A percentile compares a stretch with the other conserved stretches of the same genome.
Conservation (phyloP, 2,797 vertebrate genomes). For the Morelia viridis region DNA sequence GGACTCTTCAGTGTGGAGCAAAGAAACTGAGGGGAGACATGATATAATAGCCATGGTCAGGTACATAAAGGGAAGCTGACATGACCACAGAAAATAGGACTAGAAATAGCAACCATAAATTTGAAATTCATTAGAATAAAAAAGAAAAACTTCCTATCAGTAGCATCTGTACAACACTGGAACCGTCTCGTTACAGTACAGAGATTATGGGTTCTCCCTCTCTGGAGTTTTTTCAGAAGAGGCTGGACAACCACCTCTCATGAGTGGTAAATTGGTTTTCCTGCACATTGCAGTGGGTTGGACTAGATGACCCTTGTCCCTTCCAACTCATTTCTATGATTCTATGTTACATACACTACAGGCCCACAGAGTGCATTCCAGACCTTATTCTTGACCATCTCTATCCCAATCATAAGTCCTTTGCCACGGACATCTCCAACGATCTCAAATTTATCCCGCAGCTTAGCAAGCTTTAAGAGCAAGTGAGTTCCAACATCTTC, state of each 20-base stretch:
- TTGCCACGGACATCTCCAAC: slow-evolving; percentile 95
- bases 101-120: not conserved
- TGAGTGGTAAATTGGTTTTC: not conserved
- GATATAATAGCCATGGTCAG: not conserved
- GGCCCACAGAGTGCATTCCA: slow-evolving; percentile 13
- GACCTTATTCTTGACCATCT: slow-evolving; percentile 96
- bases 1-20: not conserved
- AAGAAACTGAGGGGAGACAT: not conserved
- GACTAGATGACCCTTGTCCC: not conserved
- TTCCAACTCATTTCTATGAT: not conserved
- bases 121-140: not conserved
- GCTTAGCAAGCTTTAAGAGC: slow-evolving; percentile 82
- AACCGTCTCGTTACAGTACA: not conserved
- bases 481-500: slow-evolving; percentile 83
- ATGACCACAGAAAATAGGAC: not conserved
- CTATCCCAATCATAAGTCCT: slow-evolving; percentile 90
- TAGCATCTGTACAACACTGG: not conserved
- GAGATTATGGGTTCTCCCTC: not conserved
- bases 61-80: not conserved
- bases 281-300: not conserved
- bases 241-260: not conserved
- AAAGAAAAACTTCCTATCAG: not conserved
- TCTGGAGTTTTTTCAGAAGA: not conserved
- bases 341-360: too few species aligned
- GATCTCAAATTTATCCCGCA: slow-evolving; percentile 87